phyloP scores from a whole-genome alignment of 2,797 vertebrate species.

The Hybognathus amarus region DNA sequence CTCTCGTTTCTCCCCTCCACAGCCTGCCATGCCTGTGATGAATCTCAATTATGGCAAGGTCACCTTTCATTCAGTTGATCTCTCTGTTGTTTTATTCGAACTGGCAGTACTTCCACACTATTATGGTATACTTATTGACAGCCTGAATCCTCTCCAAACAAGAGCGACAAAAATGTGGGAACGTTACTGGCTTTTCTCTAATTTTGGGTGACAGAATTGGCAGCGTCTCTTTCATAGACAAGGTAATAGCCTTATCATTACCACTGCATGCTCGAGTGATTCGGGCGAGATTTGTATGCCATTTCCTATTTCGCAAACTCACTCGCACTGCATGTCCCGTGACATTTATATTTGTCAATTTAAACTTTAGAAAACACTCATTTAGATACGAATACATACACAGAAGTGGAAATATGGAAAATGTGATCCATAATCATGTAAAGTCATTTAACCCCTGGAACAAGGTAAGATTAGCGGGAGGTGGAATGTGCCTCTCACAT shows the following conservation, averaged over 20 bases:
- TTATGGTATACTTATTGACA: slow-evolving; percentile 81
- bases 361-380: not conserved
- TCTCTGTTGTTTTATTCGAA: slow-evolving; percentile 80
- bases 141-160: slow-evolving; percentile 73
- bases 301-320: slow-evolving; percentile 40
- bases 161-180: slow-evolving; percentile 62
- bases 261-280: slow-evolving; percentile 62
- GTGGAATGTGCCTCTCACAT: not conserved
- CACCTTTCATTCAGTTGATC: slow-evolving; percentile 82
- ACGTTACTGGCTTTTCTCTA: slow-evolving; percentile 65
- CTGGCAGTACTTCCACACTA: slow-evolving; percentile 82
- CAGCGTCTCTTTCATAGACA: slow-evolving; percentile 61
- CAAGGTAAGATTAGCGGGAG: slow-evolving; percentile 18
- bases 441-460: slow-evolving; percentile 44
- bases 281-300: slow-evolving; percentile 66
- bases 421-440: slow-evolving; percentile 39
- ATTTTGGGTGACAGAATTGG: slow-evolving; percentile 70
- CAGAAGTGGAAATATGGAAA: slow-evolving; percentile 33
- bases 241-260: slow-evolving; percentile 71
- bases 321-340: slow-evolving; percentile 40
- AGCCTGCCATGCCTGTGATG: slow-evolving; percentile 77
- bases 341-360: slow-evolving; percentile 12
- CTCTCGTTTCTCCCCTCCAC: slow-evolving; percentile 69
- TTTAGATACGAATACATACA: not conserved
- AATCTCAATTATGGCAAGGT: slow-evolving; percentile 87